Conservation (phyloP, 2,888 invertebrate species). For the Coelinius sp. region DNA sequence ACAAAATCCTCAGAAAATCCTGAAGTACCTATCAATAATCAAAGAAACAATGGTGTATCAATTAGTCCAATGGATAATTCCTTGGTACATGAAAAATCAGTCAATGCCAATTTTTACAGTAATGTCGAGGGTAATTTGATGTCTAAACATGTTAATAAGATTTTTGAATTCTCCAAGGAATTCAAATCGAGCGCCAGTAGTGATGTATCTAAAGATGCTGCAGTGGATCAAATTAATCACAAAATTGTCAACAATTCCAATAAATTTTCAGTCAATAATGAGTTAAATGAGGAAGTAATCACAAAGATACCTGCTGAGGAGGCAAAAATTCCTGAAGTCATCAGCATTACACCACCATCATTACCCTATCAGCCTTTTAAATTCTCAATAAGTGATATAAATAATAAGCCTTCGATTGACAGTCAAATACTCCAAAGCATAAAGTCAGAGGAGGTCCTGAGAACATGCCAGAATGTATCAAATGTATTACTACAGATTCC, state of each 20-base stretch:
- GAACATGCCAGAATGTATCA: constrained; percentile 67
- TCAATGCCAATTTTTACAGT: constrained; percentile 49
- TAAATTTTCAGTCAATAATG: not conserved
- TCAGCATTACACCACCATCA: constrained; percentile 44
- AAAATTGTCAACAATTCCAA: constrained; percentile 35
- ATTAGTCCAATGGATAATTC: constrained; percentile 43
- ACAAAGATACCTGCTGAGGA: not conserved
- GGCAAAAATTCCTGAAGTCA: constrained; percentile 29
- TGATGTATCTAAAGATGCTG: constrained; percentile 39
- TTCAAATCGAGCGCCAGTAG: constrained; percentile 33
- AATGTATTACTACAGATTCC: constrained; percentile 67
- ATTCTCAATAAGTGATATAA: constrained; percentile 57
- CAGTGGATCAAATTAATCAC: constrained; percentile 32
- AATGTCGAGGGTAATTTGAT: constrained; percentile 43
- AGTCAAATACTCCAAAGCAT: constrained; percentile 62
- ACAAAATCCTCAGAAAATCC: constrained; percentile 39
- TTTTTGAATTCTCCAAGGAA: not conserved
- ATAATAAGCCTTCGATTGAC: constrained; percentile 56
- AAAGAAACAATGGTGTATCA: constrained; percentile 37
- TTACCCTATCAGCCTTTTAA: constrained; percentile 61
- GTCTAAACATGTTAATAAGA: not conserved
- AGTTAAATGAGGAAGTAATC: constrained; percentile 2
- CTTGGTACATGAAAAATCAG: constrained; percentile 42
- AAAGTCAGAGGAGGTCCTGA: constrained; percentile 64
- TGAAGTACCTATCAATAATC: constrained; percentile 37